These are phyloP conservation scores for Rotaria magnacalcarata DNA, from an alignment of 2,888 invertebrate species.

Conservation along the genomic window DNA sequence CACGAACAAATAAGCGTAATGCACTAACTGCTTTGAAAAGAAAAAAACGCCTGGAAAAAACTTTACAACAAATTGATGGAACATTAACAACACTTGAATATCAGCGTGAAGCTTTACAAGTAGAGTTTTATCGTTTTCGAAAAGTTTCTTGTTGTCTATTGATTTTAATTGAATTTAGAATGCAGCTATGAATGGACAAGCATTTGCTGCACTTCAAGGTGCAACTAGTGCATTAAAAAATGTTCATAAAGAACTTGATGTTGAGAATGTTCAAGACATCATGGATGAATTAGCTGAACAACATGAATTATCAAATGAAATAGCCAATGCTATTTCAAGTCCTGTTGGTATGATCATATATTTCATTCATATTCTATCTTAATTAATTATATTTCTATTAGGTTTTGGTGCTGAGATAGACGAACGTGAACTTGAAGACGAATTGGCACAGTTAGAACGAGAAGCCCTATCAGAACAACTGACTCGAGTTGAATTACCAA, in stretches of 20 bases:
- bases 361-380: not conserved
- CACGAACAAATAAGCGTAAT: slow-evolving; percentile 83
- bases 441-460: slow-evolving; percentile 44
- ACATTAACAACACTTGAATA: slow-evolving; percentile 93
- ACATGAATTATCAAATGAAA: slow-evolving; percentile 94
- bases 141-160: not conserved
- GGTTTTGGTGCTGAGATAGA: slow-evolving; percentile 42
- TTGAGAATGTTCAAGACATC: slow-evolving; percentile 95
- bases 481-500: not conserved
- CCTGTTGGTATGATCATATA: slow-evolving; percentile 69
- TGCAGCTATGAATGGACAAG: slow-evolving; percentile 93
- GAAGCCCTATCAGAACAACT: slow-evolving; percentile 27
- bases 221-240: slow-evolving; percentile 90
- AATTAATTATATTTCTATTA: not conserved
- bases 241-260: slow-evolving; percentile 87
- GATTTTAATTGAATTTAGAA: slow-evolving; percentile 68
- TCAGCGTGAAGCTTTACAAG: slow-evolving; percentile 75
- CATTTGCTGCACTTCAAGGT: slow-evolving; percentile 87
- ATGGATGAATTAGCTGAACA: slow-evolving; percentile 99
- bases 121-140: not conserved
- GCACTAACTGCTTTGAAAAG: slow-evolving; percentile 91
- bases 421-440: slow-evolving; percentile 41
- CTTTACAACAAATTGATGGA: slow-evolving; percentile 92
- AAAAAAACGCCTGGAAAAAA: slow-evolving; percentile 94
- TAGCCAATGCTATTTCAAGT: slow-evolving; percentile 95